Evolutionary conservation across 2,888 invertebrate genomes (phyloP), one percentile per base, ranked within the genome.

Genomic region (Ophion slaviceki): DNA sequence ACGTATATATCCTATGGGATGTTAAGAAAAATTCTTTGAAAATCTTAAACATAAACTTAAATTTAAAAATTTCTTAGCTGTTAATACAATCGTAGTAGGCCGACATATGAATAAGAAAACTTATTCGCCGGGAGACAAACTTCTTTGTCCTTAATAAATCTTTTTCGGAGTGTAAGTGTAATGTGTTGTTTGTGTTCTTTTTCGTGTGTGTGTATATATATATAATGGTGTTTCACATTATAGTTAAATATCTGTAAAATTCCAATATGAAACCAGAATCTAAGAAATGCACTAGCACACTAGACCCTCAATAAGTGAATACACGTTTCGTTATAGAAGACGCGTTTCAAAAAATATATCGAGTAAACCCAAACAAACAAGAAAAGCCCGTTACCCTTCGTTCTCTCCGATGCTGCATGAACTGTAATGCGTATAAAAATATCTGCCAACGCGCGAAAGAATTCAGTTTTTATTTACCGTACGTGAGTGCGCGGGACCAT

Each of bases 391-490:
- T 47, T 36, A 71, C 53, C 17, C 64, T 32, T 17, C 8, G 32
- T 32, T 20, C 61, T 20, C 72, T 28, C 53, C 17, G 4, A 57
- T 10, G 45, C 53, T 32, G 32, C 5, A 68, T 61, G 70, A 10
- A n/a, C 32, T 62, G 62, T 72, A 78, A 82, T 36, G 24, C 24
- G 28, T 14, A 57, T 32, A 68, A 57, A 59, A 71, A 57, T 66
- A 77, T 72, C 7, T 53, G 6, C 53, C 7, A 78, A 59, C 66
- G 71, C 71, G 17, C 57, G 24, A n/a, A 78, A 64, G 70, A 77
- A 72, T 72, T 72, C 71, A 32, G 8, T 64, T 67, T 79, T 67
- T 53, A 53, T 75, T 53, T 72, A 74, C 57, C 28, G 68, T 68
- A 47, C 47, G 20, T 67, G 67, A 66, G 47, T 10, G 47, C 47